Conservation (phyloP, 2,113 vertebrate species). For the Corythoichthys haematopterus region DNA sequence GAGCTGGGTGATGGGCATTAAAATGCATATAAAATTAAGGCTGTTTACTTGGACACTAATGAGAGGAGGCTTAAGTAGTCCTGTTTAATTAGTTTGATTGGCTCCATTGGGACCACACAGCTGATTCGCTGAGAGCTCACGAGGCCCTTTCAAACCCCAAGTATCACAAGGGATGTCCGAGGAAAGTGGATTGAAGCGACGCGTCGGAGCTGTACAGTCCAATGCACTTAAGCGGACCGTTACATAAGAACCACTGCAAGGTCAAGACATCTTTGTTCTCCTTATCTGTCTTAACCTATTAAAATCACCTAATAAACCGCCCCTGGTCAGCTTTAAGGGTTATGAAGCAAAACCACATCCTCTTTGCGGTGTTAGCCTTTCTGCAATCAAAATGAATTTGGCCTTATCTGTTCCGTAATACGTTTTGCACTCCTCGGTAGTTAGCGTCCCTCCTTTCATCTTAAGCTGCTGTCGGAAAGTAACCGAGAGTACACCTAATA, state of each 20-base stretch:
- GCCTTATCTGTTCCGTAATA: slow-evolving; percentile 33
- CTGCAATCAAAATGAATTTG: slow-evolving; percentile 22
- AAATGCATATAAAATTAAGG: slow-evolving; percentile 85
- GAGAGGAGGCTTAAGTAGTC: slow-evolving; percentile 75
- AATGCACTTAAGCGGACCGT: slow-evolving; percentile 67
- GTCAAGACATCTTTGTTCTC: slow-evolving; percentile 62
- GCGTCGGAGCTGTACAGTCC: slow-evolving; percentile 60
- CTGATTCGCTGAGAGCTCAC: slow-evolving; percentile 56
- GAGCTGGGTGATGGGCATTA: slow-evolving; percentile 82
- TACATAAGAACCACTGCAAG: slow-evolving; percentile 69
- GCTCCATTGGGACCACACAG: slow-evolving; percentile 59
- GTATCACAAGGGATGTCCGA: slow-evolving; percentile 55
- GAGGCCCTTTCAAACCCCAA: slow-evolving; percentile 48
- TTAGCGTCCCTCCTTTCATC: slow-evolving; percentile 3
- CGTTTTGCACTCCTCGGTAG: slow-evolving; percentile 13
- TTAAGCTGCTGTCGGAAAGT: slow-evolving; percentile 24
- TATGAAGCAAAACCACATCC: slow-evolving; percentile 31
- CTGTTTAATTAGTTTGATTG: slow-evolving; percentile 71
- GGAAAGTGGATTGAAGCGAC: slow-evolving; percentile 60
- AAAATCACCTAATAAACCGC: slow-evolving; percentile 50
- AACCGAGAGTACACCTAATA: slow-evolving; percentile 17
- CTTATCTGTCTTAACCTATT: slow-evolving; percentile 56
- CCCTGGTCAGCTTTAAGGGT: slow-evolving; percentile 29
- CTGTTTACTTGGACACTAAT: slow-evolving; percentile 86
- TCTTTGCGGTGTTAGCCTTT: slow-evolving; percentile 24